These are phyloP conservation scores for Amphiprion clarkii DNA, from an alignment of 2,797 vertebrate species.

Conservation along the genomic window DNA sequence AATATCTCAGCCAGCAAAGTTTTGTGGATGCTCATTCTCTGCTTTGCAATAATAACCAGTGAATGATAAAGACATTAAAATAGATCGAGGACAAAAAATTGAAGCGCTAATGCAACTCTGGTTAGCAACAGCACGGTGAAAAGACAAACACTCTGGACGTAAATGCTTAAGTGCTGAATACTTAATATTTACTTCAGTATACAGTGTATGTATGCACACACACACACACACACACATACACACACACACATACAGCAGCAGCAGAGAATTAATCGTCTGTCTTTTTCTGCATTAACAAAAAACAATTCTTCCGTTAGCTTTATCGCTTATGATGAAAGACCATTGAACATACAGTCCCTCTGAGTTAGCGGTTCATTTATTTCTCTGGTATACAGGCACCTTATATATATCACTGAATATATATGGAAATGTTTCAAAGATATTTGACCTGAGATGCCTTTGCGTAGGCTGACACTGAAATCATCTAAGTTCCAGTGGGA, in stretches of 20 bases:
- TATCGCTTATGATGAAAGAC: conserved; percentile 62
- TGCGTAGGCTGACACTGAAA: not conserved
- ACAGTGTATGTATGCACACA: not conserved
- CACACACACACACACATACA: not conserved
- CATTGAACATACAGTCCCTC: conserved; percentile 23
- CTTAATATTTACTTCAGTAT: conserved; percentile 13
- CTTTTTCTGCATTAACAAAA: conserved; percentile 42
- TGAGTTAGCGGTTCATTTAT: conserved; percentile 60
- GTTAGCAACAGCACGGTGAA: conserved; percentile 14
- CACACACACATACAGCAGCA: not conserved
- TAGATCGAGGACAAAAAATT: conserved; percentile 39
- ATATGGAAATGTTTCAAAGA: conserved; percentile 47
- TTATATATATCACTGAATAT: conserved; percentile 44
- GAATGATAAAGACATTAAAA: conserved; percentile 54
- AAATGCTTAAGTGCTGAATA: conserved; percentile 20
- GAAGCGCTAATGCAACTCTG: conserved; percentile 35
- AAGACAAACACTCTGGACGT: conserved; percentile 15
- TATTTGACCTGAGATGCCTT: conserved; percentile 21
- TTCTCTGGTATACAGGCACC: conserved; percentile 32
- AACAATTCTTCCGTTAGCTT: conserved; percentile 48
- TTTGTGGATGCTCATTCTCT: conserved; percentile 36
- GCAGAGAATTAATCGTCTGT: conserved; percentile 48
- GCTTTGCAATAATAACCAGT: conserved; percentile 39
- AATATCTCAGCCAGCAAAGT: conserved; percentile 39
- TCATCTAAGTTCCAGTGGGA: conserved; percentile 2